A percentile compares a stretch with the other conserved stretches of the same genome.
Evolutionary conservation across 37 sponge, comb jelly and placozoan genomes (phyloP).

Genomic region (Beroe ovata): DNA sequence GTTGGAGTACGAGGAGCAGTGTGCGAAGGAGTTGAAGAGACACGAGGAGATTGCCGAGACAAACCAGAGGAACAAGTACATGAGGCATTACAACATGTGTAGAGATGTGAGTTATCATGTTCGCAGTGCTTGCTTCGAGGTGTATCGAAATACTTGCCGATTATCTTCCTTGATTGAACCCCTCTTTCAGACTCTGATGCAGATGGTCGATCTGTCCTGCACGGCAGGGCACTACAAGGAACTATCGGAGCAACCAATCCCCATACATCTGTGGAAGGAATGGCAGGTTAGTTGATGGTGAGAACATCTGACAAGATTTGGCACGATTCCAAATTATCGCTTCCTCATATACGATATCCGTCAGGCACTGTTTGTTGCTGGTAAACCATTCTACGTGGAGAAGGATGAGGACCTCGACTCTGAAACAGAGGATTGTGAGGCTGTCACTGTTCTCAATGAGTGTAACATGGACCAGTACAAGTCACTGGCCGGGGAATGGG

Average conservation of each 20-base stretch:
- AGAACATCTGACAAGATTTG: no score
- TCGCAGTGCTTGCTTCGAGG: no score
- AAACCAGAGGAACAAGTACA: slow-evolving; percentile 66
- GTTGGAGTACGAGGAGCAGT: slow-evolving; percentile 69
- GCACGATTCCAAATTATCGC: no score
- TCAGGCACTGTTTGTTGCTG: slow-evolving; percentile 73
- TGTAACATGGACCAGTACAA: slow-evolving; percentile 62
- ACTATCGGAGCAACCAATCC: slow-evolving; percentile 75
- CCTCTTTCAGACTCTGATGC: slow-evolving; percentile 69
- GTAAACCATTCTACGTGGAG: slow-evolving; percentile 73
- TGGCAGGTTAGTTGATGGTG: no score
- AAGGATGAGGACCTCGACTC: slow-evolving; percentile 36
- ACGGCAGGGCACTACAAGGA: slow-evolving; percentile 80
- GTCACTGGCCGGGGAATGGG: slow-evolving; percentile 70
- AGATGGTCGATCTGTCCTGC: slow-evolving; percentile 77
- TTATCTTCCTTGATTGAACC: no score
- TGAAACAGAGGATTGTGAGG: slow-evolving; percentile 55
- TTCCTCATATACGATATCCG: no score
- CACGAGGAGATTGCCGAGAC: slow-evolving; percentile 39
- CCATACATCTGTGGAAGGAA: slow-evolving; percentile 76
- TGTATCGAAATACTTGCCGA: neutral
- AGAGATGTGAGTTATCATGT: slow-evolving; percentile 66
- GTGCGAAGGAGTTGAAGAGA: slow-evolving; percentile 68
- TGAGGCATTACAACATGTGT: slow-evolving; percentile 71
- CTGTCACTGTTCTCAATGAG: slow-evolving; percentile 43